Evolutionary conservation across 2,797 vertebrate species (phyloP).

Genomic region (Danio albolineatus): DNA sequence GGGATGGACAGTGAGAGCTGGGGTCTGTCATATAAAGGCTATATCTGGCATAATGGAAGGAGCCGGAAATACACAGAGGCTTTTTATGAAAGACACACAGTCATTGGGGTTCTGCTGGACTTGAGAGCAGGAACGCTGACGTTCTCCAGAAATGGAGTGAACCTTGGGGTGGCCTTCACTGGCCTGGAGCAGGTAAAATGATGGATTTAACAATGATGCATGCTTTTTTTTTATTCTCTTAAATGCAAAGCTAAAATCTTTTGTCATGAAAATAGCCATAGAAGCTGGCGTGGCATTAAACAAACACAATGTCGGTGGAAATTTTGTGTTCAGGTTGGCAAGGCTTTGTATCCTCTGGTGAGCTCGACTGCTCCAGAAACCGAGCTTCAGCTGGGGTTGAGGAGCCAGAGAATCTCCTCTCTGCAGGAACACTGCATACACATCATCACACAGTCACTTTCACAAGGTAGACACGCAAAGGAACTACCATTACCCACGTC

Average conservation of each 20-base stretch:
- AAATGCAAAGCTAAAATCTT: too few species aligned
- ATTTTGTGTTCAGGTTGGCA: slow-evolving; percentile 50
- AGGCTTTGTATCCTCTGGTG: slow-evolving; percentile 61
- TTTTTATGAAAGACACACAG: slow-evolving; percentile 64
- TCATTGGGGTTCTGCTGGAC: slow-evolving; percentile 66
- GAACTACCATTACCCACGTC: slow-evolving; percentile 57
- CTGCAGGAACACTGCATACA: slow-evolving; percentile 64
- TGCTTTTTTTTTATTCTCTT: too few species aligned
- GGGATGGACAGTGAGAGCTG: slow-evolving; percentile 66
- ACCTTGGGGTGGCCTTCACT: slow-evolving; percentile 64
- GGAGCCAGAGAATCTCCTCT: slow-evolving; percentile 54
- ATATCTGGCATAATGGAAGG: slow-evolving; percentile 62
- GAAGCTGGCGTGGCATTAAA: too few species aligned
- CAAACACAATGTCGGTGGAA: background rate
- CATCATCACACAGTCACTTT: slow-evolving; percentile 57
- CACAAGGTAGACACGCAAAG: slow-evolving; percentile 8
- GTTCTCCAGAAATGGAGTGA: slow-evolving; percentile 62
- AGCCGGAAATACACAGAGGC: slow-evolving; percentile 64
- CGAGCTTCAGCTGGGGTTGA: slow-evolving; percentile 61
- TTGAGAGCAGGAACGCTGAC: slow-evolving; percentile 59
- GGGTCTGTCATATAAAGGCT: slow-evolving; percentile 68
- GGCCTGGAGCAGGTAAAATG: slow-evolving; percentile 61
- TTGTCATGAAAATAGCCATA: too few species aligned
- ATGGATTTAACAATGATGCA: too few species aligned
- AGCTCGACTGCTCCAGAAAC: slow-evolving; percentile 66